Percentiles rank a stretch among this genome's conserved stretches.
phyloP scores from a whole-genome alignment of 2,113 vertebrate species.

The Phalacrocorax carbo region DNA sequence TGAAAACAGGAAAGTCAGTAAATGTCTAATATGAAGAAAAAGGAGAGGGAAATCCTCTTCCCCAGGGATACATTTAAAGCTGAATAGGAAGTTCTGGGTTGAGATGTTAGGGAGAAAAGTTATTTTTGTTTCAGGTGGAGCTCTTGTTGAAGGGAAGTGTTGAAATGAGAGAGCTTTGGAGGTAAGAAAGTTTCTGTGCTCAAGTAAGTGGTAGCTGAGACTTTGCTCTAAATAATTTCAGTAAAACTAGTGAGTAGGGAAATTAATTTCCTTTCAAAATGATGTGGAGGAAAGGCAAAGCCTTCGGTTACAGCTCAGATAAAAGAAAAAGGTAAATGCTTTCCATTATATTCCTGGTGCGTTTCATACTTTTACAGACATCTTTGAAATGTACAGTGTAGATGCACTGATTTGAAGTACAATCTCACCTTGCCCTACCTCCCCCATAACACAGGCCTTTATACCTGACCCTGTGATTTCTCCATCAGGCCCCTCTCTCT shows the following conservation, averaged over 20 bases:
- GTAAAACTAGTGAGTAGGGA: not conserved
- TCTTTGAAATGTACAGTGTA: not conserved
- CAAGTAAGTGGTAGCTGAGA: not conserved
- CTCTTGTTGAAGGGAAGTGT: constrained; percentile 3
- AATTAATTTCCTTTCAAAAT: constrained; percentile 23
- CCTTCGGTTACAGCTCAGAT: not conserved
- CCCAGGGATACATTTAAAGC: not conserved
- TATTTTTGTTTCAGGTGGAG: constrained; percentile 15
- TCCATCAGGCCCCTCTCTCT: not conserved
- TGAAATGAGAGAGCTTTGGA: constrained; percentile 9
- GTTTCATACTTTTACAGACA: not conserved
- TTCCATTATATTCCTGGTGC: not conserved
- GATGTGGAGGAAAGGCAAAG: not conserved
- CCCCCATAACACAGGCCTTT: not conserved
- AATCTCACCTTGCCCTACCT: constrained; percentile 35
- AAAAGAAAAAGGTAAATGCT: not conserved
- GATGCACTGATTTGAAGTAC: not conserved
- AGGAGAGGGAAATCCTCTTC: not conserved
- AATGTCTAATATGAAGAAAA: not conserved
- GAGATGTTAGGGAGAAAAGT: not conserved
- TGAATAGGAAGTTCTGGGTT: not conserved
- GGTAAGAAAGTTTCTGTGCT: not conserved
- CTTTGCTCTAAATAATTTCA: constrained; percentile 4
- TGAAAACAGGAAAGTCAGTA: not conserved
- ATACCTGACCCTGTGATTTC: constrained; percentile 5